Evolutionary conservation across 2,888 invertebrate species (phyloP).

Genomic region (Camptogramma bilineatum): DNA sequence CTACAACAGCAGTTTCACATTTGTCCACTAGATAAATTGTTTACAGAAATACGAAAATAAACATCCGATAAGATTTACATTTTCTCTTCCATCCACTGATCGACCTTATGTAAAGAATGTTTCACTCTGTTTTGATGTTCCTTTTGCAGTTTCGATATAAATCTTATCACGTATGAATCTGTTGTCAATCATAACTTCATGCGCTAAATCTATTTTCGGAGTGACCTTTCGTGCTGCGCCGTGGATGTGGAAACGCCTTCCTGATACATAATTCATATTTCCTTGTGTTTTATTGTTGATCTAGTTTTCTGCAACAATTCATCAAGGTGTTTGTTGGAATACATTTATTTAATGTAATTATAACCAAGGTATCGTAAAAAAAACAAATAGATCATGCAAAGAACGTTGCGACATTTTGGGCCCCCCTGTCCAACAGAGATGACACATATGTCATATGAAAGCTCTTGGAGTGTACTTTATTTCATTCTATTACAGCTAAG

Average conservation of each 20-base stretch:
- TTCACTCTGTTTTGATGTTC: background rate
- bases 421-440: no score
- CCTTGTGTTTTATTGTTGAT: background rate
- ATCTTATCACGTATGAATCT: background rate
- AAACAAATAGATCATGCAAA: no score
- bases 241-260: conserved; percentile 8
- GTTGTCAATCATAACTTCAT: conserved; percentile 3
- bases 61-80: background rate
- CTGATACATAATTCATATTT: conserved; percentile 5
- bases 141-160: background rate
- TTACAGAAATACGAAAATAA: background rate
- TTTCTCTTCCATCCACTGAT: background rate
- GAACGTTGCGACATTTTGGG: no score
- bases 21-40: background rate
- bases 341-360: no score
- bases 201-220: conserved; percentile 1
- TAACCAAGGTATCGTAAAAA: no score
- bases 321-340: background rate
- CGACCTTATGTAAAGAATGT: background rate
- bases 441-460: no score
- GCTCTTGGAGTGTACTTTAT: no score
- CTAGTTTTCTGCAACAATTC: background rate
- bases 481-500: no score
- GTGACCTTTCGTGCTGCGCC: conserved; percentile 10
- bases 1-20: no score